Base-by-base conservation (phyloP, 2,888 invertebrate species). In the Netelia melanura region DNA sequence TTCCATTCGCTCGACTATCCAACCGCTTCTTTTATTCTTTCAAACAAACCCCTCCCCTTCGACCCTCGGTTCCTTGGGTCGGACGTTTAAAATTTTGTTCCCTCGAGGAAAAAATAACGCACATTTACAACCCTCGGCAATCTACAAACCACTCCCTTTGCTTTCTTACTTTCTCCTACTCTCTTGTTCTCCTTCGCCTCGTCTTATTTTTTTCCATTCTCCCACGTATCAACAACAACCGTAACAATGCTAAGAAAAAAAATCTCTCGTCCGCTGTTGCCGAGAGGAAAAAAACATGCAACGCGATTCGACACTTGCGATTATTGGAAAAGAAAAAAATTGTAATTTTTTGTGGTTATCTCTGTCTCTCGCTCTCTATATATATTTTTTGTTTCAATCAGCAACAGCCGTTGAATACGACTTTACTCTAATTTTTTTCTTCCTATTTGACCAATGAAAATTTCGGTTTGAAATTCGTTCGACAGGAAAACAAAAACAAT, bases 51-150 rank as follows among this genome's bases (percentile, higher is more conserved):
- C 48, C 38, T 68, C 17, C 44, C 14, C 17, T 54, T 54, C 23
- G 9, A 3, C 21, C 58, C 6, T 58, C 58, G 3, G 30, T 30
- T 58, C 21, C 6, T 30, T 54, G 9, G 14, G 30, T 44, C 30
- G 71, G n/a, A 44, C 21, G 44, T 70, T 62, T 48, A 64, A 56
- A 75, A 70, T 83, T 75, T 74, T 56, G 11, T 23, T 70, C 54
- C 76, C 61, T 30, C 68, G 43, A 56, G 64, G 25, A 64, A 56
- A 56, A 54, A 65, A 65, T 6, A 9, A 14, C 21, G 9, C 58
- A 21, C 38, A 54, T 38, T 52, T 62, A n/a, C 74, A 30, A 68
- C 58, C 58, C 38, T 23, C 38, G 43, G 6, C 43, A 25, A 62
- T 25, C 78, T 38, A 3, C 38, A 65, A 56, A n/a, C 64, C 64